phyloP scores from a whole-genome alignment of 2,888 invertebrate genomes.

The Diarsia brunnea region DNA sequence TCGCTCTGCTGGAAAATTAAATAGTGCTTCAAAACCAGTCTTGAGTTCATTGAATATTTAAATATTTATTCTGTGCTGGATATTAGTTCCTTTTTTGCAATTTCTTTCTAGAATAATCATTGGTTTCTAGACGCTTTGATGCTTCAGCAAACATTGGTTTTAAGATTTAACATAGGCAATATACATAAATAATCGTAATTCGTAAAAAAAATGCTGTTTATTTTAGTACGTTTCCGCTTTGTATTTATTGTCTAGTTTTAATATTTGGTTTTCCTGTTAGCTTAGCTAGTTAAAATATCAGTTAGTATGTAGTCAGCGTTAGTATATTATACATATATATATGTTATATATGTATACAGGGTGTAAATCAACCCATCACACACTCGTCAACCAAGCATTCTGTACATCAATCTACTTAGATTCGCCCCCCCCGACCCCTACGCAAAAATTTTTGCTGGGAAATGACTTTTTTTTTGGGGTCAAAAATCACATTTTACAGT shows the following conservation, averaged over 20 bases:
- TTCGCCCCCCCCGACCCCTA: no score
- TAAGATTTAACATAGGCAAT: background rate
- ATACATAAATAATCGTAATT: background rate
- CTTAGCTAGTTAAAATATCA: background rate
- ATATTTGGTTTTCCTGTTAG: background rate
- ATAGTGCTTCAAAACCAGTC: slow-evolving; percentile 39
- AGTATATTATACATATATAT: no score
- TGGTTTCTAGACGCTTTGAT: background rate
- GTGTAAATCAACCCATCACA: no score
- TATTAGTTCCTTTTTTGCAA: background rate
- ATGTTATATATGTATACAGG: no score
- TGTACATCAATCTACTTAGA: no score
- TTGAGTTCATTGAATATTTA: slow-evolving; percentile 36
- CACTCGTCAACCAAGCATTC: no score
- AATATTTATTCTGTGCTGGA: slow-evolving; percentile 27
- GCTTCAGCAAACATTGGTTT: slow-evolving; percentile 3
- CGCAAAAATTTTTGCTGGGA: no score
- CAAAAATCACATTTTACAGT: no score
- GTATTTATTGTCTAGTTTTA: background rate
- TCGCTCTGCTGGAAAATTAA: slow-evolving; percentile 45
- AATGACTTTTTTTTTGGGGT: no score
- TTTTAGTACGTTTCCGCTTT: background rate
- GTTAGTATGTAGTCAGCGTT: no score
- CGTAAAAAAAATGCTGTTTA: background rate
- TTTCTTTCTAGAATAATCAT: slow-evolving; percentile 3